phyloP scores from a whole-genome alignment of 2,888 invertebrate genomes.

The Leptinotarsa juncta region DNA sequence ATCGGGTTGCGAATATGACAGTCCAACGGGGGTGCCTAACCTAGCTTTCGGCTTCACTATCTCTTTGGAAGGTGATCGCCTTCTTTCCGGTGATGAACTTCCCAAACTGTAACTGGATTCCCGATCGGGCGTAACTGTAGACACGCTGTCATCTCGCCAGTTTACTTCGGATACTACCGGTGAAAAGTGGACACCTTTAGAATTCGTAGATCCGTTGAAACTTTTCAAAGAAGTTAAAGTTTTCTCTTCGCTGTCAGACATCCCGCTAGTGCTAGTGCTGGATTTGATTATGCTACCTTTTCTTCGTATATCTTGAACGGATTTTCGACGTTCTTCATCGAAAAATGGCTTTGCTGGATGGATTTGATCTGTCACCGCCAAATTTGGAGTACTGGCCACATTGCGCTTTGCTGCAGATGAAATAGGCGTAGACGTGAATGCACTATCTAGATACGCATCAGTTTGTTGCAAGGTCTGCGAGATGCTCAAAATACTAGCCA shows the following conservation, averaged over 20 bases:
- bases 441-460: constrained; percentile 39
- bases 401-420: constrained; percentile 32
- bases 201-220: constrained; percentile 54
- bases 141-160: constrained; percentile 75
- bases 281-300: constrained; percentile 65
- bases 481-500: constrained; percentile 50
- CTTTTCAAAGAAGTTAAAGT: constrained; percentile 56
- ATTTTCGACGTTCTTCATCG: constrained; percentile 60
- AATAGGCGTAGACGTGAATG: constrained; percentile 45
- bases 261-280: constrained; percentile 62
- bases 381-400: constrained; percentile 47
- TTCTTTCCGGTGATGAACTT: constrained; percentile 59
- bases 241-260: constrained; percentile 61
- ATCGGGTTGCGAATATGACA: constrained; percentile 60
- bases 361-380: constrained; percentile 53
- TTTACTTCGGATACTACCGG: constrained; percentile 84
- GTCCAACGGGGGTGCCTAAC: constrained; percentile 43
- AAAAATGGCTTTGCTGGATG: constrained; percentile 45
- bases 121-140: constrained; percentile 57
- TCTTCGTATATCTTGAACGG: constrained; percentile 73
- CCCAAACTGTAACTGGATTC: constrained; percentile 60
- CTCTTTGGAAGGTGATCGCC: constrained; percentile 44
- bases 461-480: constrained; percentile 41
- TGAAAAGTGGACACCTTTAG: constrained; percentile 79
- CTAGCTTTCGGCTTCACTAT: constrained; percentile 50